Conservation (phyloP, 2,888 invertebrate genomes). For the Machimus atricapillus region DNA sequence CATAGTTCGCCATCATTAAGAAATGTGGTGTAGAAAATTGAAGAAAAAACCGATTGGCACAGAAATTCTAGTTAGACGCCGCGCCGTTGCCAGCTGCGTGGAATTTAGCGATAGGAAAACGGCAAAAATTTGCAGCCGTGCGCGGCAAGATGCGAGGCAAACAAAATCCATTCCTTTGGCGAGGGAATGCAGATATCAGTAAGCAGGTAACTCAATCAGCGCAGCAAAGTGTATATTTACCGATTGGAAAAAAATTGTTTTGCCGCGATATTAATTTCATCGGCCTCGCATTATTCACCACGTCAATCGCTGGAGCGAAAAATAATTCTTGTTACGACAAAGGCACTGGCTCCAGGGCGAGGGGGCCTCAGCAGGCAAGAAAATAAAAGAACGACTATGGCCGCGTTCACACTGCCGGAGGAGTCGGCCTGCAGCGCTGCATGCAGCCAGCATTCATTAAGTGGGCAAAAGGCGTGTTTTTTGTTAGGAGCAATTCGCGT, state of each 20-base stretch:
- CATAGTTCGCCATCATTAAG: constrained; percentile 17
- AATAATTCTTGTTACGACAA: constrained; percentile 52
- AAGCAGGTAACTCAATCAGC: constrained; percentile 49
- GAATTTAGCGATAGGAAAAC: neutral
- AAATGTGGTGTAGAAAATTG: neutral
- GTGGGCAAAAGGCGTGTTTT: constrained; percentile 25
- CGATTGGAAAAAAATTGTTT: constrained; percentile 51
- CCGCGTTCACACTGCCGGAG: constrained; percentile 26
- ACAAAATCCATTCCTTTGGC: constrained; percentile 19
- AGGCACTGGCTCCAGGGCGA: constrained; percentile 43
- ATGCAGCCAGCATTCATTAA: constrained; percentile 32
- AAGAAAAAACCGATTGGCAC: constrained; percentile 2
- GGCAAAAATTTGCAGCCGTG: neutral
- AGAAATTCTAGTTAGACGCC: constrained; percentile 15
- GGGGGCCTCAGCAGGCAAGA: neutral
- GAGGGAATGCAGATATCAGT: constrained; percentile 27
- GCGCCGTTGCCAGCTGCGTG: neutral
- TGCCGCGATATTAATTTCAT: constrained; percentile 51
- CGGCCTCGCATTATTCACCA: constrained; percentile 49
- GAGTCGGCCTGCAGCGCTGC: neutral
- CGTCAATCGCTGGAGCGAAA: constrained; percentile 53
- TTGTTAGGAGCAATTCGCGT: constrained; percentile 37
- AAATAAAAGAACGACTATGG: neutral
- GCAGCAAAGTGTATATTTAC: constrained; percentile 51
- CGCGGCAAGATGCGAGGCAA: constrained; percentile 22